Evolutionary conservation across 2,888 invertebrate species (phyloP).

Genomic region (Conistra vaccinii): DNA sequence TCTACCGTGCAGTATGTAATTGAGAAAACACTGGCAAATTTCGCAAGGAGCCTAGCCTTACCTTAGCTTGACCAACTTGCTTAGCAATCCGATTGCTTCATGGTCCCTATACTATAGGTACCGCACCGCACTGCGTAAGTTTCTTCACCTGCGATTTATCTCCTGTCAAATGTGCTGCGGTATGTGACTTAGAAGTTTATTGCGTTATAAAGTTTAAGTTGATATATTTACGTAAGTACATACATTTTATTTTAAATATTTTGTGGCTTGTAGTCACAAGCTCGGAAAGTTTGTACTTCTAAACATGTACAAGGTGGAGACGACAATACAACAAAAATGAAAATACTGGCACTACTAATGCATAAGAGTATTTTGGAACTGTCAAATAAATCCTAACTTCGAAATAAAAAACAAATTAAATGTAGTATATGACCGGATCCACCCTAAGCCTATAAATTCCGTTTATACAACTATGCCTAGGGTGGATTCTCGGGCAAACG

Average conservation of each 20-base stretch:
- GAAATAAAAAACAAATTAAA: too few species aligned
- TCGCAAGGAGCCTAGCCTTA: constrained; percentile 61
- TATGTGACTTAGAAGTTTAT: constrained; percentile 35
- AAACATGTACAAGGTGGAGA: too few species aligned
- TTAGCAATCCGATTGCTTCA: constrained; percentile 65
- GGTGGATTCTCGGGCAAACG: too few species aligned
- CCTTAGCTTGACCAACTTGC: constrained; percentile 59
- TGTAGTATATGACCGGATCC: too few species aligned
- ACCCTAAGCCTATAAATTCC: too few species aligned
- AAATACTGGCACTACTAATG: too few species aligned
- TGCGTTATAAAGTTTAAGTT: constrained; percentile 9
- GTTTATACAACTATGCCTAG: too few species aligned
- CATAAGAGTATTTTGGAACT: too few species aligned
- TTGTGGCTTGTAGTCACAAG: background rate
- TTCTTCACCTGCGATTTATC: constrained; percentile 50
- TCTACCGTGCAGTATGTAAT: constrained; percentile 49
- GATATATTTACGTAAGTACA: background rate
- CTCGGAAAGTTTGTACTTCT: background rate
- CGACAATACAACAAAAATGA: too few species aligned
- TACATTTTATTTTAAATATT: background rate
- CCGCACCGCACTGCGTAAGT: constrained; percentile 30
- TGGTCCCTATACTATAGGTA: constrained; percentile 32
- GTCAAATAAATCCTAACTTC: too few species aligned
- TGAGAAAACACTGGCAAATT: constrained; percentile 57
- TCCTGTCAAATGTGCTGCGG: constrained; percentile 40